A percentile compares a stretch with the other conserved stretches of the same genome.
Evolutionary conservation across 2,113 vertebrate genomes (phyloP).

Genomic region (Oplegnathus fasciatus): DNA sequence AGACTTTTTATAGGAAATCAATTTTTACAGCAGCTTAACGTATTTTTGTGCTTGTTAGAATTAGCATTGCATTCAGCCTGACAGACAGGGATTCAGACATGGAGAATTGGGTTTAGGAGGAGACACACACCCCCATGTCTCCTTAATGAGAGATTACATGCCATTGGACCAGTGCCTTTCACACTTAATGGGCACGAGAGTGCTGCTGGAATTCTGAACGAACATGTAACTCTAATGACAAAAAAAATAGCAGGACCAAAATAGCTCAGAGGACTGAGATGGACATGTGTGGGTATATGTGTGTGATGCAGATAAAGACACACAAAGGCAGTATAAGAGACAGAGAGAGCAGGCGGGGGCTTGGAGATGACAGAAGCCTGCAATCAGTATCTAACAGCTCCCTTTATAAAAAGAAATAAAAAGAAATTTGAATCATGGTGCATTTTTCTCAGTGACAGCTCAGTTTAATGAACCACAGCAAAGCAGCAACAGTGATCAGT

Average conservation of each 20-base stretch:
- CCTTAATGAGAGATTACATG: conserved; percentile 44
- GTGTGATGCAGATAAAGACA: conserved; percentile 10
- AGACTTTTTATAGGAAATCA: not conserved
- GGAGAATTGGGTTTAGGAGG: not conserved
- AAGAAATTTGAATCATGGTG: conserved; percentile 10
- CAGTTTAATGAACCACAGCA: conserved; percentile 26
- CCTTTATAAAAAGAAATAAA: conserved; percentile 8
- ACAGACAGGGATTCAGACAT: conserved; percentile 19
- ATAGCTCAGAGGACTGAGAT: conserved; percentile 10
- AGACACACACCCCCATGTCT: not conserved
- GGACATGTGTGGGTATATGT: conserved; percentile 8
- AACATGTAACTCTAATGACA: conserved; percentile 5
- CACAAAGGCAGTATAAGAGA: not conserved
- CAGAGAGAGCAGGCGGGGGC: not conserved
- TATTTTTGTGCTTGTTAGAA: not conserved
- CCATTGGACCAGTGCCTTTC: conserved; percentile 21
- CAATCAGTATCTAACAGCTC: not conserved
- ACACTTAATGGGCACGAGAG: conserved; percentile 24
- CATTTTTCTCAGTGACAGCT: conserved; percentile 19
- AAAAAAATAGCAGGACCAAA: not conserved
- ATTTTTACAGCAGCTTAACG: not conserved
- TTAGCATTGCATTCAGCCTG: not conserved
- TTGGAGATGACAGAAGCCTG: not conserved
- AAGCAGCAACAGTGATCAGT: conserved; percentile 6
- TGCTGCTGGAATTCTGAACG: not conserved